Conservation (phyloP, 2,888 invertebrate species). For the Cistogaster globosa region DNA sequence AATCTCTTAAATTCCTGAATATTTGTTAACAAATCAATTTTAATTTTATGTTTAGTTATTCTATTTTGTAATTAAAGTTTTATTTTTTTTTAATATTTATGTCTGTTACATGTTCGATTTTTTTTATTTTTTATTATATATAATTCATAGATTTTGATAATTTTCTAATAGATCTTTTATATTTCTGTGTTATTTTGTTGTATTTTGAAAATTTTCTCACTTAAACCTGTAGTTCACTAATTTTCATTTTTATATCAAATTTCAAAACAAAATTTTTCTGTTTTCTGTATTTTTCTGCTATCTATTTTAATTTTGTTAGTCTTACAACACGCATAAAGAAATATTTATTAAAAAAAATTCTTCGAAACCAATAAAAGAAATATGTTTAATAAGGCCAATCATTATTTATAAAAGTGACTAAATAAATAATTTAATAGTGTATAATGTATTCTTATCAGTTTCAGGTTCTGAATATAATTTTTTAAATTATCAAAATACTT, state of each 20-base stretch:
- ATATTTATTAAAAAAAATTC: background rate
- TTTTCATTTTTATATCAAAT: slow-evolving; percentile 11
- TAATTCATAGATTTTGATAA: background rate
- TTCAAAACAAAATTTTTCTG: slow-evolving; percentile 24
- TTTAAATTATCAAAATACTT: too few species aligned
- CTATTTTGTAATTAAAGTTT: background rate
- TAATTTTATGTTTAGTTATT: background rate
- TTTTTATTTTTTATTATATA: slow-evolving; percentile 27
- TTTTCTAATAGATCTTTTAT: slow-evolving; percentile 10
- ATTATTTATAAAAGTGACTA: background rate
- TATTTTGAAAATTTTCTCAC: slow-evolving; percentile 40
- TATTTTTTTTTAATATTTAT: background rate
- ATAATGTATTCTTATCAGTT: background rate
- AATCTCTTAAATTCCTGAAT: slow-evolving; percentile 51
- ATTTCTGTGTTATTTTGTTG: slow-evolving; percentile 25
- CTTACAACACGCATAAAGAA: background rate
- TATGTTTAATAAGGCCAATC: background rate
- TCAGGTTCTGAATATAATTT: background rate
- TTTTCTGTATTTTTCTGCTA: background rate
- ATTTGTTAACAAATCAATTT: slow-evolving; percentile 47
- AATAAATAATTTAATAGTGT: background rate
- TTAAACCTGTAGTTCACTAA: background rate
- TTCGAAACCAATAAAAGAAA: background rate
- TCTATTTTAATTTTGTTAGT: background rate
- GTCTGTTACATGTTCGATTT: slow-evolving; percentile 21